Base-by-base conservation (phyloP, 37 sponge, comb jelly and placozoan species). In the Aplysina aerophoba region DNA sequence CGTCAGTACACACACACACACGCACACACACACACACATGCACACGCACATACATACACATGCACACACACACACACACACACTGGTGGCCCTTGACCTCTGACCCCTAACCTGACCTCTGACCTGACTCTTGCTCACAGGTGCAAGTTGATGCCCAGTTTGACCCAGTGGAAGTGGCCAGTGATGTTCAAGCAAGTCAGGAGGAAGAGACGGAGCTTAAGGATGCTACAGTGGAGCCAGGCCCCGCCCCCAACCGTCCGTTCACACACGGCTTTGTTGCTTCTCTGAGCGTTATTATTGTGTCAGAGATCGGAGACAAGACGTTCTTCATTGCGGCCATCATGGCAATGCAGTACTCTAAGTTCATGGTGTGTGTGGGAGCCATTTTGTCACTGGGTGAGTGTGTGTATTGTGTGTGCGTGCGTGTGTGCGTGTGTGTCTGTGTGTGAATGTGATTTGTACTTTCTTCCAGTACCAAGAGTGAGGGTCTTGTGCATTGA, bases 291-390 rank as follows among this genome's bases (percentile, higher is more conserved):
- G 93, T 99, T 35, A 99, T 99, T 73, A 97, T 99, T 54, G 96
- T 99, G 21, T 99, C 99, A 28, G 99, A 99, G 79, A 86, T 99
- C 34, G 99, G 99, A 62, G 99, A 99, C 73, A 99, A 99, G 88
- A 99, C 99, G 25, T 99, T 99, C 87, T 99, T 99, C 72, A 99
- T 75, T 40, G 93, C 93, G 3, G 99, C 99, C 34, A 99, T 99
- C 19, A 73, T 99, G 87, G 99, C 99, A 39, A 99, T 99, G 99
- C 92, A 91, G 59, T 72, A 95, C 74, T 89, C 99, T 56, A 74
- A 94, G 73, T 86, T 64, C 69, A n/a, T 93, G 56, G 91, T 90
- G 57, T 94, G 90, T 61, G 34, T 86, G 40, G 94, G 94, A 39
- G 91, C 94, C 31, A 67, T 94, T 24, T 86, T 75, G 13, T 75